Evolutionary conservation across 2,797 vertebrate genomes (phyloP).

Genomic region (Chelon labrosus): DNA sequence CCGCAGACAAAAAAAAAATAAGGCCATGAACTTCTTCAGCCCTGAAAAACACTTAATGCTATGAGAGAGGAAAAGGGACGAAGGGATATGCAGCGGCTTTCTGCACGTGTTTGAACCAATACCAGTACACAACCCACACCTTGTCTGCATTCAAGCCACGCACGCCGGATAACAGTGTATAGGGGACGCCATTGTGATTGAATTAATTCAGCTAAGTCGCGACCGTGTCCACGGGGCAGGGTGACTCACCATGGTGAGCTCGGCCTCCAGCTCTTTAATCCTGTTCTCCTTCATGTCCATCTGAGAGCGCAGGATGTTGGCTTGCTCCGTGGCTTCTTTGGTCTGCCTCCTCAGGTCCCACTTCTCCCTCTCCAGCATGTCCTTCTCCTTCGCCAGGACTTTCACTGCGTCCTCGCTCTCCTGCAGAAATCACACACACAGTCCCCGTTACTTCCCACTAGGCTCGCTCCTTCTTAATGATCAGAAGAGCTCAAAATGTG

Average conservation of each 20-base stretch:
- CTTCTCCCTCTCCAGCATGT: conserved; percentile 95
- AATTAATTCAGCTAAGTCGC: conserved; percentile 1
- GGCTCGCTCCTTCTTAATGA: conserved; percentile 15
- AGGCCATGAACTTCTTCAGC: conserved; percentile 37
- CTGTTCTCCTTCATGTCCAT: conserved; percentile 98
- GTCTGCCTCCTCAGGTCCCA: conserved; percentile 96
- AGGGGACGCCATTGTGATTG: not conserved
- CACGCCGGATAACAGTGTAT: conserved; percentile 3
- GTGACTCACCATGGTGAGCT: conserved; percentile 93
- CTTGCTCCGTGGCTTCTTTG: conserved; percentile 96
- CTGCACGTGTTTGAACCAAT: conserved; percentile 25
- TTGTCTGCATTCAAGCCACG: conserved; percentile 24
- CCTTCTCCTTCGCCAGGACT: conserved; percentile 95
- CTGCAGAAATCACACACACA: conserved; percentile 72
- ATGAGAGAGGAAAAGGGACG: conserved; percentile 29
- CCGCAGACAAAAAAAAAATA: conserved; percentile 15
- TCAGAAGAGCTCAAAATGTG: not conserved
- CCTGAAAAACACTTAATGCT: conserved; percentile 27
- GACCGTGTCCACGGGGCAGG: not conserved
- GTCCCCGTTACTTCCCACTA: not conserved
- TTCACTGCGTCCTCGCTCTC: conserved; percentile 98
- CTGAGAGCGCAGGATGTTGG: conserved; percentile 91
- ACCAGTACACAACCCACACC: conserved; percentile 24
- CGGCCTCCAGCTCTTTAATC: conserved; percentile 98
- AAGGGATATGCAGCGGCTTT: conserved; percentile 21